Evolutionary conservation across 2,888 invertebrate genomes (phyloP).

Genomic region (Coleophora deauratella): DNA sequence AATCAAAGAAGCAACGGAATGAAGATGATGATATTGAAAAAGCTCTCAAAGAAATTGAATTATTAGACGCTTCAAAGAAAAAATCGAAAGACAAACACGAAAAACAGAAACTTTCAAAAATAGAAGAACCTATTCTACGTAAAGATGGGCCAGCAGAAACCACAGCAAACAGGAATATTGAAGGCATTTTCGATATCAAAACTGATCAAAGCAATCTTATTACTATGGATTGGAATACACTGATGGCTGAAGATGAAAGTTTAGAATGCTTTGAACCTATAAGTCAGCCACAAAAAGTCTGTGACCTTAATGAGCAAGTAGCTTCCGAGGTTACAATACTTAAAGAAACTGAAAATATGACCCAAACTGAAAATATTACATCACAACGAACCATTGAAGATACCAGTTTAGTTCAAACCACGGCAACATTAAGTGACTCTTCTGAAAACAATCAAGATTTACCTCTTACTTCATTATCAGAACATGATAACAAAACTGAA

Average conservation of each 20-base stretch:
- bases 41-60: constrained; percentile 40
- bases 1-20: constrained; percentile 38
- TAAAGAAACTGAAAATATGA: constrained; percentile 29
- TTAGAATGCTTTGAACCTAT: constrained; percentile 32
- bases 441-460: background rate
- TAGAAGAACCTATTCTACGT: background rate
- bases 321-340: constrained; percentile 62
- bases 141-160: background rate
- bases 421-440: background rate
- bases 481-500: background rate
- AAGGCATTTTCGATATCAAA: background rate
- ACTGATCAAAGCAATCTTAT: constrained; percentile 22
- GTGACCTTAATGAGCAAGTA: constrained; percentile 27
- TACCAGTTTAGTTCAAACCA: background rate
- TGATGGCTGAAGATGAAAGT: constrained; percentile 56
- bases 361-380: background rate
- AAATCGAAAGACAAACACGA: constrained; percentile 5
- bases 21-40: constrained; percentile 41
- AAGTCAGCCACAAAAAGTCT: constrained; percentile 21
- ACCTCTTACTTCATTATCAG: background rate
- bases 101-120: constrained; percentile 10
- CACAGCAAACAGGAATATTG: background rate
- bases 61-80: constrained; percentile 28
- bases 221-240: constrained; percentile 56
- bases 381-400: background rate